Evolutionary conservation across 1,140 invertebrate genomes (phyloP).

Genomic region (Hesperophylax magnus): DNA sequence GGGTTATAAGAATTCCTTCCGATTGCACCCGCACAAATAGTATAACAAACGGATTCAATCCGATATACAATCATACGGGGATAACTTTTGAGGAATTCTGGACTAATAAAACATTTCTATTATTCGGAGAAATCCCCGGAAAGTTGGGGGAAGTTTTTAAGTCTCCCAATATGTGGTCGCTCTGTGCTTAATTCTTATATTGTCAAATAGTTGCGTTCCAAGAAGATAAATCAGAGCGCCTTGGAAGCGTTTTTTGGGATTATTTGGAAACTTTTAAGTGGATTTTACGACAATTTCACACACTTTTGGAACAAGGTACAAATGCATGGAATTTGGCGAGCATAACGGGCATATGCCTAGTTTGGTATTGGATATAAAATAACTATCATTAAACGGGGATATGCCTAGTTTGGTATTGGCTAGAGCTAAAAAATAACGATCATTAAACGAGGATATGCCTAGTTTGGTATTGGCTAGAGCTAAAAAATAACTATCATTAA

Average conservation of each 20-base stretch:
- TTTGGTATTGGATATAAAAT: too few relatives aligned
- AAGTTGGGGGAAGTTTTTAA: slow-evolving; percentile 3
- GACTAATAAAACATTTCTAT: not conserved
- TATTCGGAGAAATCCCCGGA: not conserved
- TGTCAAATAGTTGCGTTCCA: not conserved
- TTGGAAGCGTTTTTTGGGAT: not conserved
- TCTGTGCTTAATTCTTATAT: not conserved
- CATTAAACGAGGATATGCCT: too few relatives aligned
- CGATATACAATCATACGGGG: not conserved
- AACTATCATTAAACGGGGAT: too few relatives aligned
- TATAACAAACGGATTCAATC: not conserved
- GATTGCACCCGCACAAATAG: not conserved
- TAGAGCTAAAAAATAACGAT: too few relatives aligned
- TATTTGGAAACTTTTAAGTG: not conserved
- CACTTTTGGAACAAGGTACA: not conserved
- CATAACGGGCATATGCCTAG: too few relatives aligned
- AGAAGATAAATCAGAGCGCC: not conserved
- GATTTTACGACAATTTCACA: not conserved
- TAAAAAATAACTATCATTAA: too few relatives aligned
- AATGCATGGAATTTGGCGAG: not conserved
- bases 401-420: too few relatives aligned
- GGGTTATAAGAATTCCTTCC: not conserved
- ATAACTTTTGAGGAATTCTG: not conserved
- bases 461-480: too few relatives aligned
- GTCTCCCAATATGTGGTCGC: not conserved